phyloP scores from a whole-genome alignment of 2,888 invertebrate genomes.

The Mamestra brassicae region DNA sequence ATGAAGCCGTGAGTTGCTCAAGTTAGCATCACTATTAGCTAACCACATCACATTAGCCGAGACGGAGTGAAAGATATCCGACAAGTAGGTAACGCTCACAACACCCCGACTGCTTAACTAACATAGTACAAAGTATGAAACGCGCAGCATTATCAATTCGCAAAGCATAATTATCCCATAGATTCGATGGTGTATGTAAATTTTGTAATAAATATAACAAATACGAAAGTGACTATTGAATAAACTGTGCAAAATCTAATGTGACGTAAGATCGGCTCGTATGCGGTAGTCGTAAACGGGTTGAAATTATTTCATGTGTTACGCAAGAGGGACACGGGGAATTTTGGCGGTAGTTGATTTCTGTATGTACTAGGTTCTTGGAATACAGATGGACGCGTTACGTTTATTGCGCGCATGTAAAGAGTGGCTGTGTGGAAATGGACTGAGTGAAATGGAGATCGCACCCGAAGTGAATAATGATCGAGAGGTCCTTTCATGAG shows the following conservation, averaged over 20 bases:
- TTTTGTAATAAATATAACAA: conserved; percentile 71
- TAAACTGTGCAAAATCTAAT: conserved; percentile 69
- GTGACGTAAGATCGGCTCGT: conserved; percentile 72
- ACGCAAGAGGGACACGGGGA: conserved; percentile 71
- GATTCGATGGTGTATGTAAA: conserved; percentile 59
- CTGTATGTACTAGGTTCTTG: conserved; percentile 56
- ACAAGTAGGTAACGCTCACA: conserved; percentile 25
- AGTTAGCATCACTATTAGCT: conserved; percentile 34
- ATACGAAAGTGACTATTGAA: conserved; percentile 66
- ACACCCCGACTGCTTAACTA: conserved; percentile 6
- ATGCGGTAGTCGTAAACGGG: conserved; percentile 70
- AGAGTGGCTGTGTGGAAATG: conserved; percentile 69
- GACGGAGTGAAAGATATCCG: conserved; percentile 36
- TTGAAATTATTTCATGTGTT: conserved; percentile 73
- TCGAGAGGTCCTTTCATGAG: conserved; percentile 67
- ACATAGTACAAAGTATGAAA: conserved; percentile 54
- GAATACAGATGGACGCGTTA: conserved; percentile 75
- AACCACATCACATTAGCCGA: conserved; percentile 42
- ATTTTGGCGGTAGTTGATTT: conserved; percentile 67
- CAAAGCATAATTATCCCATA: conserved; percentile 70
- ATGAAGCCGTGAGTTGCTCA: conserved; percentile 19
- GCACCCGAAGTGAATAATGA: conserved; percentile 76
- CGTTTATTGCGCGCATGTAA: conserved; percentile 64
- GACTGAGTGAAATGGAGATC: conserved; percentile 73
- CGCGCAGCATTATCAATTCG: conserved; percentile 75